phyloP scores from a whole-genome alignment of 2,113 vertebrate species.

The Setophaga petechia region DNA sequence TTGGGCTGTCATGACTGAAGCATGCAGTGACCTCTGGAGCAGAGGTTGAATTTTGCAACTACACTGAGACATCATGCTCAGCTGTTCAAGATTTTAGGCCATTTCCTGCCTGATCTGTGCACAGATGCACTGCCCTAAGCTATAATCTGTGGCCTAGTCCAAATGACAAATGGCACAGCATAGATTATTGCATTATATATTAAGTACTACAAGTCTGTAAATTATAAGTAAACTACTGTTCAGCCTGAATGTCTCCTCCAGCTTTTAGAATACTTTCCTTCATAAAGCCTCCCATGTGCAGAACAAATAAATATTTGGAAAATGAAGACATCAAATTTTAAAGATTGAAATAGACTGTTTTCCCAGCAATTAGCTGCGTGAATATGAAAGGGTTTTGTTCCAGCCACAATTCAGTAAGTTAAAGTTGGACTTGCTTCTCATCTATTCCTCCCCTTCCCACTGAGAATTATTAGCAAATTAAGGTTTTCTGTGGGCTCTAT shows the following conservation, averaged over 20 bases:
- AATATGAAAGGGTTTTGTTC: conserved; percentile 71
- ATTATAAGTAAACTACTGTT: conserved; percentile 91
- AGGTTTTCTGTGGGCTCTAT: not conserved
- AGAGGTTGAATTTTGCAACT: conserved; percentile 81
- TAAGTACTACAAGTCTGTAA: conserved; percentile 97
- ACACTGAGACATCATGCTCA: conserved; percentile 87
- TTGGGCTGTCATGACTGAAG: conserved; percentile 82
- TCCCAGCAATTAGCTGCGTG: conserved; percentile 64
- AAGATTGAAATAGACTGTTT: conserved; percentile 62
- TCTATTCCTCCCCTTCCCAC: not conserved
- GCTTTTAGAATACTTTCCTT: conserved; percentile 72
- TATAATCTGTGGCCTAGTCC: conserved; percentile 94
- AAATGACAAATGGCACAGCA: conserved; percentile 93
- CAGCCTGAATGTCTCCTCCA: conserved; percentile 73
- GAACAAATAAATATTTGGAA: conserved; percentile 77
- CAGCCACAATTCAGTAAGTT: conserved; percentile 68
- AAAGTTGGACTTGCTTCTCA: conserved; percentile 9
- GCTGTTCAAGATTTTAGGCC: conserved; percentile 94
- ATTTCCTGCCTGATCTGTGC: conserved; percentile 89
- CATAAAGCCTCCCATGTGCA: conserved; percentile 40
- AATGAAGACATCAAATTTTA: conserved; percentile 66
- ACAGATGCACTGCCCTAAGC: conserved; percentile 99
- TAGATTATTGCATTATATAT: conserved; percentile 99
- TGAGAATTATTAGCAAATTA: conserved; percentile 58
- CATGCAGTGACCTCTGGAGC: conserved; percentile 86